Conservation (phyloP, 2,888 invertebrate genomes). For the Molorchus minor region DNA sequence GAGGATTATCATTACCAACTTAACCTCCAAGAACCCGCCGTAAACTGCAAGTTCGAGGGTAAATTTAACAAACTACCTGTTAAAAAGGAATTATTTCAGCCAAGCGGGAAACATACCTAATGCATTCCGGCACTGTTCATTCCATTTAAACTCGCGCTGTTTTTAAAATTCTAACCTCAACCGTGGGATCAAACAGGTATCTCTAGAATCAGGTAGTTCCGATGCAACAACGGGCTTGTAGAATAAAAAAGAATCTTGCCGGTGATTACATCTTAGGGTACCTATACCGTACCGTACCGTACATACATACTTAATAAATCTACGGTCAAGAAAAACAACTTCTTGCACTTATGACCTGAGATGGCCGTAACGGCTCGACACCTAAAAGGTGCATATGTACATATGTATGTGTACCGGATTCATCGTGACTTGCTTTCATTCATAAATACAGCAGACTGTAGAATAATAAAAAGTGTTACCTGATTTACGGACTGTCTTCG, state of each 20-base stretch:
- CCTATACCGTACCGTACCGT: too few relatives aligned
- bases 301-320: neutral
- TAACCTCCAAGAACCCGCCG: too few relatives aligned
- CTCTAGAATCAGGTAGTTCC: constrained; percentile 22
- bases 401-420: neutral
- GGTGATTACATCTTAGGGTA: neutral
- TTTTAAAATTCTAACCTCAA: constrained; percentile 16
- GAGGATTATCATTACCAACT: too few relatives aligned
- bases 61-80: too few relatives aligned
- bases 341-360: constrained; percentile 23
- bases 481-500: constrained; percentile 4
- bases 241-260: constrained; percentile 12
- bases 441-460: constrained; percentile 15
- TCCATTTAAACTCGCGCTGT: constrained; percentile 4
- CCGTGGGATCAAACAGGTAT: constrained; percentile 3
- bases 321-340: constrained; percentile 9
- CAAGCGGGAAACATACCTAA: too few relatives aligned
- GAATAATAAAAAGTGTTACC: constrained; percentile 12
- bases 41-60: too few relatives aligned
- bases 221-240: constrained; percentile 9
- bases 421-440: constrained; percentile 14
- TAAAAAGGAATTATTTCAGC: neutral
- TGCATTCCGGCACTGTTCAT: too few relatives aligned
- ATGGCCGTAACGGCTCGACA: constrained; percentile 12
- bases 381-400: constrained; percentile 8